Percentiles rank a stretch among this genome's conserved stretches.
These are phyloP conservation scores for Eretmochelys imbricata DNA, from an alignment of 2,113 vertebrate genomes.

Conservation along the genomic window DNA sequence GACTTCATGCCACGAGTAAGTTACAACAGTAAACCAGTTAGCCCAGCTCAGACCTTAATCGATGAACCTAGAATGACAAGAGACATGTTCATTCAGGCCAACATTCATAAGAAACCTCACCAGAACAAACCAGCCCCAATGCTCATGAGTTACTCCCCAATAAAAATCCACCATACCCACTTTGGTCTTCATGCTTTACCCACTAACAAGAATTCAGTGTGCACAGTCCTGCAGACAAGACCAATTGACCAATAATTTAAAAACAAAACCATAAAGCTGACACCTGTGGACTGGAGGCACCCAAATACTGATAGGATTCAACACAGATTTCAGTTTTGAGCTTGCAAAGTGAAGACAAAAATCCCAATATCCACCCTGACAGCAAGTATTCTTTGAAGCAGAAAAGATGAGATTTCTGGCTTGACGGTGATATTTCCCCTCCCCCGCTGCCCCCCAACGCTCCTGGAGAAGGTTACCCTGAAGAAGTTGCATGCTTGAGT, in stretches of 20 bases:
- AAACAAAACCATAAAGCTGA: slow-evolving; percentile 44
- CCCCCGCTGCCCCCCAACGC: not conserved
- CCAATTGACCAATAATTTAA: not conserved
- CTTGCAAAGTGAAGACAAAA: not conserved
- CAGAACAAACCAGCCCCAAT: not conserved
- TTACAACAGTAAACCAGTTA: not conserved
- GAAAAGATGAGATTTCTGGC: not conserved
- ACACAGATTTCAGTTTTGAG: not conserved
- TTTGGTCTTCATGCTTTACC: not conserved
- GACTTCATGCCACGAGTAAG: accelerated
- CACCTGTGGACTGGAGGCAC: not conserved
- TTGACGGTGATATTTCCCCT: not conserved
- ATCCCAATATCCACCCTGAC: not conserved
- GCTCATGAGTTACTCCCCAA: not conserved
- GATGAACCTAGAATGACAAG: not conserved
- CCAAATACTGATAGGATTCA: not conserved
- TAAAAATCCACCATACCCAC: accelerated
- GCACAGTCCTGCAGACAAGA: not conserved
- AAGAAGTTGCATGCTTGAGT: not conserved
- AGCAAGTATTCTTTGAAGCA: not conserved
- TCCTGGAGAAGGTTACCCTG: not conserved
- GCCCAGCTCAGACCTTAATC: not conserved
- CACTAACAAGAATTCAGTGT: not conserved
- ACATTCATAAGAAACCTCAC: accelerated
- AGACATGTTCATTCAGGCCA: not conserved